phyloP scores from a whole-genome alignment of 2,113 vertebrate species.

The Hystrix brachyura region DNA sequence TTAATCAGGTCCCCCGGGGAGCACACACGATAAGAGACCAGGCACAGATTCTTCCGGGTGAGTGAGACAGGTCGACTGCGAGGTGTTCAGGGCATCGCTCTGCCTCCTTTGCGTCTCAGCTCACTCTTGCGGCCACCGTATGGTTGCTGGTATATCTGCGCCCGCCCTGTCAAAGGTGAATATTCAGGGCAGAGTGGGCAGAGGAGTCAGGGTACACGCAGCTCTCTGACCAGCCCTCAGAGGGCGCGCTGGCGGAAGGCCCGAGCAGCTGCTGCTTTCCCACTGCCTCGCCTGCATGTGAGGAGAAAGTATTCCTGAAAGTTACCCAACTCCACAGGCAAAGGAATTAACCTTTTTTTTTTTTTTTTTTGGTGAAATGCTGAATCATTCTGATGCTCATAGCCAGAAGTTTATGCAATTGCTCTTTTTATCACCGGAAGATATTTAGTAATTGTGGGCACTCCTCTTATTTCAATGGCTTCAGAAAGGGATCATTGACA shows the following conservation, averaged over 20 bases:
- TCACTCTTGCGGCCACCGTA: not conserved
- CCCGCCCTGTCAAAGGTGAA: not conserved
- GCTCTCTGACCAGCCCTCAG: not conserved
- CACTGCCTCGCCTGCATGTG: not conserved
- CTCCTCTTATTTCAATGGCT: slow-evolving; percentile 86
- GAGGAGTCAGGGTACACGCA: not conserved
- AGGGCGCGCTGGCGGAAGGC: not conserved
- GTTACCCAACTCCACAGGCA: slow-evolving; percentile 75
- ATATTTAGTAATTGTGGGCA: slow-evolving; percentile 85
- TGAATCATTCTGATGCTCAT: slow-evolving; percentile 85
- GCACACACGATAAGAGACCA: slow-evolving; percentile 34
- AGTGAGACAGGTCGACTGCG: not conserved
- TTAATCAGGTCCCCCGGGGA: slow-evolving; percentile 63
- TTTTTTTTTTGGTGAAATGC: slow-evolving; percentile 73
- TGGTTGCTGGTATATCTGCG: not conserved
- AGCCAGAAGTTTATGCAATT: slow-evolving; percentile 86
- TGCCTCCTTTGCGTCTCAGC: not conserved
- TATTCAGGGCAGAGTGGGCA: not conserved
- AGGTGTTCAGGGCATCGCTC: not conserved
- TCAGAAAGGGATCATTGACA: slow-evolving; percentile 72
- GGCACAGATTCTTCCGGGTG: not conserved
- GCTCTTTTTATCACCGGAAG: slow-evolving; percentile 84
- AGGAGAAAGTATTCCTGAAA: slow-evolving; percentile 73
- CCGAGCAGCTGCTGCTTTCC: not conserved
- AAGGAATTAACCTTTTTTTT: slow-evolving; percentile 68